Conservation (phyloP, 2,797 vertebrate genomes). For the Monodelphis domestica region DNA sequence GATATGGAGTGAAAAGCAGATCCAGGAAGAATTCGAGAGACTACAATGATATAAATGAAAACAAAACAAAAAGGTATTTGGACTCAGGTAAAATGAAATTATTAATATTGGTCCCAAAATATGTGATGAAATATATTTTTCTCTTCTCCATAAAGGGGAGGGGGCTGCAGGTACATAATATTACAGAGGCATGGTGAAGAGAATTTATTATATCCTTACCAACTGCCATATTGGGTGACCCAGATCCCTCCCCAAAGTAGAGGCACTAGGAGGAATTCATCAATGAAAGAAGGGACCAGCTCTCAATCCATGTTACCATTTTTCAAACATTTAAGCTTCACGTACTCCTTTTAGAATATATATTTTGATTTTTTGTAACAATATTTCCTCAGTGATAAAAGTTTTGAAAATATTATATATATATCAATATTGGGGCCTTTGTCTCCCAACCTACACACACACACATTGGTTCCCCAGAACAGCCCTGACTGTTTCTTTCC, state of each 20-base stretch:
- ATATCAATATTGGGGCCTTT: too few relatives aligned
- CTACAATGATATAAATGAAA: not conserved
- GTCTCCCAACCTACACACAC: too few relatives aligned
- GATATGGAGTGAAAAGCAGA: not conserved
- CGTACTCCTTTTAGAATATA: too few relatives aligned
- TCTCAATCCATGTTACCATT: too few relatives aligned
- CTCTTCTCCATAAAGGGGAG: not conserved
- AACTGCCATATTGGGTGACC: not conserved
- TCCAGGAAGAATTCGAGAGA: not conserved
- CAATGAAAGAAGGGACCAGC: not conserved
- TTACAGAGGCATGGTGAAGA: not conserved
- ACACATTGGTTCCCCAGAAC: too few relatives aligned
- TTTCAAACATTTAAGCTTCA: too few relatives aligned
- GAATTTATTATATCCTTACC: not conserved
- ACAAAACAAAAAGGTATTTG: not conserved
- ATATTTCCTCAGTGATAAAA: too few relatives aligned
- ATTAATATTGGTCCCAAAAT: not conserved
- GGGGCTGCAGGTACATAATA: not conserved
- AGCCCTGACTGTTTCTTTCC: too few relatives aligned
- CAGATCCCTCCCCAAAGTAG: not conserved
- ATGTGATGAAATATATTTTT: not conserved
- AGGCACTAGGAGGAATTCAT: not conserved
- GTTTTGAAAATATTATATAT: too few relatives aligned
- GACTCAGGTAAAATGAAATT: not conserved
- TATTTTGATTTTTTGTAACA: too few relatives aligned